Evolutionary conservation across 2,113 vertebrate species (phyloP), one percentile per base, ranked within the genome.

Genomic region (Orthonyx spaldingii): DNA sequence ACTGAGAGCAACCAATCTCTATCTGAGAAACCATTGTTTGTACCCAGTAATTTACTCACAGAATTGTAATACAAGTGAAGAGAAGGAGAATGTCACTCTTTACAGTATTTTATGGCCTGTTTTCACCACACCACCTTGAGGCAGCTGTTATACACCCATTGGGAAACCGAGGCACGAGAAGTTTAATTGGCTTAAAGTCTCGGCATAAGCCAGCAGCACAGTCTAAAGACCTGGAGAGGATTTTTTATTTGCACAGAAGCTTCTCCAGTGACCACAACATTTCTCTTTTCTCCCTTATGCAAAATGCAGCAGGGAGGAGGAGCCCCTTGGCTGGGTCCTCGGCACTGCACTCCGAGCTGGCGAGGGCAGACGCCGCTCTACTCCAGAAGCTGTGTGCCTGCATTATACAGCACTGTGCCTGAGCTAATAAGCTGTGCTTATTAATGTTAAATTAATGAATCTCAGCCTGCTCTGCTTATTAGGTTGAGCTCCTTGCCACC

Each of bases 401-500:
- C 55, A 49, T 80, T 72, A 42, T 18, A 57, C 96, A 96, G 93
- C 87, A 18, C 88, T 90, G 82, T 77, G 90, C 88, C 95, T 92
- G 82, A 92, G 94, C 90, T 97, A 96, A 95, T 96, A 93, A 96
- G 96, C 95, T 95, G 95, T 70, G 94, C 96, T 95, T 97, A 97
- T 97, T 97, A 97, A 97, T 97, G 96, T 97, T 97, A 97, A 97
- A 96, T 97, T 97, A 97, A 96, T 96, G 96, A 97, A 96, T 96
- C 94, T 96, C 92, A 96, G 96, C 95, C 96, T 97, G 95, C 90
- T 97, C 96, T 97, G 96, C 92, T 96, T 96, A 95, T 96, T 95
- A 96, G 92, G 96, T 77, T 93, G 94, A 90, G 94, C 94, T 95
- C 95, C 37, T 11, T 96, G 96, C 95, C 96, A 95, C 94, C 60